phyloP scores from a whole-genome alignment of 2,888 invertebrate species.

The Nomada lathburiana region DNA sequence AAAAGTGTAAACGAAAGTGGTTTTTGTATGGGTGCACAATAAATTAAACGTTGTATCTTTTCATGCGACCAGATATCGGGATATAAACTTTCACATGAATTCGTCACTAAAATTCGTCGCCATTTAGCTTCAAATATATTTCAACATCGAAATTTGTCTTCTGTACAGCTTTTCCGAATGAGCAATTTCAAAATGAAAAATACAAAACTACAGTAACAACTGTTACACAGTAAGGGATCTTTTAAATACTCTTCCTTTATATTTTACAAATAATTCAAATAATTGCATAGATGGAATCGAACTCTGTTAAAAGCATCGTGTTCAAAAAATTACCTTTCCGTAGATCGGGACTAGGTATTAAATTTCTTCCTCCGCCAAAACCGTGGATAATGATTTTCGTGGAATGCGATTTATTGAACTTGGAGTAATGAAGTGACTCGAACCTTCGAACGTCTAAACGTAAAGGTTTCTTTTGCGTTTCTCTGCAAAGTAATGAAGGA shows the following conservation, averaged over 20 bases:
- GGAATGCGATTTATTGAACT: slow-evolving; percentile 91
- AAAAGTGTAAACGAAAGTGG: no score
- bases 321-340: slow-evolving; percentile 86
- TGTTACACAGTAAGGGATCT: no score
- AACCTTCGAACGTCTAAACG: slow-evolving; percentile 89
- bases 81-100: slow-evolving; percentile 10
- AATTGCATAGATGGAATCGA: not conserved
- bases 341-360: slow-evolving; percentile 94
- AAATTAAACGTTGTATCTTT: not conserved
- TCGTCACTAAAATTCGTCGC: not conserved
- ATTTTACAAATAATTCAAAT: no score
- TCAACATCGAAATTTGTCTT: no score
- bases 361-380: slow-evolving; percentile 93
- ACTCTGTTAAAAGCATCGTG: not conserved
- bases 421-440: slow-evolving; percentile 90
- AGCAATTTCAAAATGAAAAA: no score
- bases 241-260: no score
- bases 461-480: slow-evolving; percentile 91
- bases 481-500: slow-evolving; percentile 83
- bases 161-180: no score
- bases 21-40: no score
- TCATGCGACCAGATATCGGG: not conserved
- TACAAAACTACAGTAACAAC: no score
- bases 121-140: not conserved
- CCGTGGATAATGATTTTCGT: slow-evolving; percentile 96